Evolutionary conservation across 2,113 vertebrate genomes (phyloP).

Genomic region (Synchiropus splendidus): DNA sequence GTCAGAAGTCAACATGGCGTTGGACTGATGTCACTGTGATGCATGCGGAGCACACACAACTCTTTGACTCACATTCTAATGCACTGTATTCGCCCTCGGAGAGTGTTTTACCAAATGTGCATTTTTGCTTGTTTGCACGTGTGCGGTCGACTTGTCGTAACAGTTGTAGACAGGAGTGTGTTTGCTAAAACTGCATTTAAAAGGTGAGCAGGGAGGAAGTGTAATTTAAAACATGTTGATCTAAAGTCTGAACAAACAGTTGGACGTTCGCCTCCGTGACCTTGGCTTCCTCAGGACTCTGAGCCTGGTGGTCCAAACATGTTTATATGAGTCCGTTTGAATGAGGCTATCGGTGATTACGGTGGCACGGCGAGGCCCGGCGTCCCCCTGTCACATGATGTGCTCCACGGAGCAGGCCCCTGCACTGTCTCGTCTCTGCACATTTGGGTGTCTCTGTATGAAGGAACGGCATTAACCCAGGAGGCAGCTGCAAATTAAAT

Average conservation of each 20-base stretch:
- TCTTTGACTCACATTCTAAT: no score
- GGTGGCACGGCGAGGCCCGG: conserved; percentile 27
- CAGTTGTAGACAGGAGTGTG: no score
- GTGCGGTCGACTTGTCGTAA: no score
- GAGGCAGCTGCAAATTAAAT: conserved; percentile 92
- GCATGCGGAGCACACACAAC: no score
- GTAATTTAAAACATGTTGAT: no score
- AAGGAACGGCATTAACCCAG: conserved; percentile 73
- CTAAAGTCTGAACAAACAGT: no score
- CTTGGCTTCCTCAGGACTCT: conserved; percentile 13
- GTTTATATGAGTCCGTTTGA: conserved; percentile 23
- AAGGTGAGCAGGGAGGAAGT: no score
- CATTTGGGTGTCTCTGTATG: conserved; percentile 62
- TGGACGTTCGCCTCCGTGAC: conserved; percentile 36
- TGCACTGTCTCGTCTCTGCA: conserved; percentile 13
- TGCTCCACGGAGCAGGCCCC: conserved; percentile 23
- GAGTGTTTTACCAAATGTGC: no score
- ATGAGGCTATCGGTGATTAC: conserved; percentile 29
- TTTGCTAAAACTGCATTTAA: no score
- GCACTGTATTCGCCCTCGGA: no score
- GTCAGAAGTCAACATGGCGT: conserved; percentile 14
- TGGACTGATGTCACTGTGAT: no score
- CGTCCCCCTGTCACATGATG: conserved; percentile 20
- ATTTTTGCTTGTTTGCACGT: no score
- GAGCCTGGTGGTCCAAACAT: conserved; percentile 28